phyloP scores from a whole-genome alignment of 53 echinoderm and acorn worm genomes.

The Holothuria leucospilota region DNA sequence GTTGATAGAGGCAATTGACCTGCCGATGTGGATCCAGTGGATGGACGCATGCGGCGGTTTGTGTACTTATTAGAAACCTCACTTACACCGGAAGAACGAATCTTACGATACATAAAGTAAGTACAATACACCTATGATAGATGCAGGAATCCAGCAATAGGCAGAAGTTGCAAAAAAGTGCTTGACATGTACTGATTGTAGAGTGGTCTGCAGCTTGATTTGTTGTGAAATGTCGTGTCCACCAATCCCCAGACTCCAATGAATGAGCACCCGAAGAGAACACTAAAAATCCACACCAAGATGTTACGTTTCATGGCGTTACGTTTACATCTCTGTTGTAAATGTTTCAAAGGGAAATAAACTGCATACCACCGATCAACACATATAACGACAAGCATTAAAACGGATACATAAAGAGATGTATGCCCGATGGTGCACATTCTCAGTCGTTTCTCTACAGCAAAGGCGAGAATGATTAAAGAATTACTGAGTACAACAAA shows the following conservation, averaged over 20 bases:
- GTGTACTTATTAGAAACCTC: no score
- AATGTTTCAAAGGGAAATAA: not conserved
- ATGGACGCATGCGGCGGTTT: no score
- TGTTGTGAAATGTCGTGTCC: not conserved
- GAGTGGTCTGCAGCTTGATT: not conserved
- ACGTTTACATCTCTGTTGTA: not conserved
- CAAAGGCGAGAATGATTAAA: no score
- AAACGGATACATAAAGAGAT: not conserved
- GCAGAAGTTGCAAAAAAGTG: not conserved
- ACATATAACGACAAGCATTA: not conserved
- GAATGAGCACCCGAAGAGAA: not conserved
- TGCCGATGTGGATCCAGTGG: no score
- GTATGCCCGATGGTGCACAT: not conserved
- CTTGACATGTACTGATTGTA: not conserved
- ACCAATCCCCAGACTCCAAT: not conserved
- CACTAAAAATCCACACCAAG: not conserved
- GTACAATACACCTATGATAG: not conserved
- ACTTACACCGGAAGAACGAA: not conserved
- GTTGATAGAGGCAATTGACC: no score
- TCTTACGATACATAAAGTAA: not conserved
- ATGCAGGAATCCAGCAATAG: not conserved
- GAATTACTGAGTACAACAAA: not conserved
- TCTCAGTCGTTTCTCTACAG: no score
- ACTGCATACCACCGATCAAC: not conserved
- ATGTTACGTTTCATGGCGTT: not conserved